Conservation (phyloP, 2,888 invertebrate species). For the Laothoe populi region DNA sequence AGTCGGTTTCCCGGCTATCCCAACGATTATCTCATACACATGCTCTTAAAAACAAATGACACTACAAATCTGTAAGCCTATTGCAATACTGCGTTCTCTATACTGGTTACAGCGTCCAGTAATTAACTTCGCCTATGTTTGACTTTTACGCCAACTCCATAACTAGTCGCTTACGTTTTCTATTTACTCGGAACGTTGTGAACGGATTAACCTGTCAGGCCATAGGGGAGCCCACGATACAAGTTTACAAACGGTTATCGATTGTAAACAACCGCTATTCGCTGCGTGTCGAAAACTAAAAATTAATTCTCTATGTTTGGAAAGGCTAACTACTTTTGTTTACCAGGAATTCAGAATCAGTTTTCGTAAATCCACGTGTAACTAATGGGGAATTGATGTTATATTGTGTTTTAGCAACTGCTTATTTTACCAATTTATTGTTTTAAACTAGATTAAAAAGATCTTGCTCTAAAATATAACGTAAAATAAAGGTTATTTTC, state of each 20-base stretch:
- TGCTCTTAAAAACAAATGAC: no score
- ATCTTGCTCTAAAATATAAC: no score
- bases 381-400: background rate
- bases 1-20: no score
- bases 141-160: constrained; percentile 33
- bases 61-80: background rate
- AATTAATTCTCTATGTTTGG: background rate
- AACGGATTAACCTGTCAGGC: constrained; percentile 26
- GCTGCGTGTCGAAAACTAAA: constrained; percentile 2
- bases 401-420: no score
- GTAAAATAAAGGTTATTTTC: no score
- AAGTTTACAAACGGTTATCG: background rate
- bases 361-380: background rate
- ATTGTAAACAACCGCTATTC: background rate
- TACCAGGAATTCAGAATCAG: background rate
- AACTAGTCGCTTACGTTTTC: constrained; percentile 33
- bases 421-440: no score
- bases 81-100: background rate
- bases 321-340: background rate
- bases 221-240: background rate
- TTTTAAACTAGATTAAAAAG: no score
- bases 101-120: constrained; percentile 28
- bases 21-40: no score
- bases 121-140: constrained; percentile 41
- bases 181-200: constrained; percentile 28